Evolutionary conservation across 2,797 vertebrate genomes (phyloP), one percentile per base, ranked within the genome.

Genomic region (Myiothlypis coronata): DNA sequence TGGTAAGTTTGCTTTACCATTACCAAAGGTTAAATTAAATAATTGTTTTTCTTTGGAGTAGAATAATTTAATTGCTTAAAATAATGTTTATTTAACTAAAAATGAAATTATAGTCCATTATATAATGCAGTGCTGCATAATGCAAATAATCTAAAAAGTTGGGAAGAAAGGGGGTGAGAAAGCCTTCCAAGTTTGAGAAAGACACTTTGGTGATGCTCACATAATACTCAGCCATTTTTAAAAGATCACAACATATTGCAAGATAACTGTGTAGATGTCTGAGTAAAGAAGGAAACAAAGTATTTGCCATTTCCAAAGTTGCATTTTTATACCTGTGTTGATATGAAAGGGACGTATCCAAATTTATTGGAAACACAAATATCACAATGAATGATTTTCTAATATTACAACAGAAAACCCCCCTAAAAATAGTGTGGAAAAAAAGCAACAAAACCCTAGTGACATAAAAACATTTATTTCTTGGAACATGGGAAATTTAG

Each of bases 41-140:
- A 90, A 68, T 59, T 94, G 13, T 39, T 80, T 95, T 93, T 95
- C 70, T 96, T 90, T 69, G 9, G n/a, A 83, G 44, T 81, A 77
- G 74, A 94, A 94, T 76, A 2, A 94, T 87, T 55, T 44, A 79
- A 59, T 77, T 89, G 1, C 9, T 55, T 91, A 84, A 60, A 94
- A 72, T 19, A 91, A 43, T 74, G 35, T 83, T 93, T 96, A 52
- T 74, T 93, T 93, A 88, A 87, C 61, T 85, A 41, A 72, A 93
- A 96, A 88, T 87, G 2, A 77, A 90, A 94, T 78, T 87, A 49
- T 63, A 84, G 30, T 4, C 16, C 63, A 56, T 37, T 92, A 70
- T 76, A 41, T 86, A 75, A 92, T n/a, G 27, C 21, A 97, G 50
- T 30, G 17, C 50, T 52, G 50, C 50, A 41, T 86, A 75, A 92